Conservation (phyloP, 2,113 vertebrate genomes). For the Phaethornis superciliosus region DNA sequence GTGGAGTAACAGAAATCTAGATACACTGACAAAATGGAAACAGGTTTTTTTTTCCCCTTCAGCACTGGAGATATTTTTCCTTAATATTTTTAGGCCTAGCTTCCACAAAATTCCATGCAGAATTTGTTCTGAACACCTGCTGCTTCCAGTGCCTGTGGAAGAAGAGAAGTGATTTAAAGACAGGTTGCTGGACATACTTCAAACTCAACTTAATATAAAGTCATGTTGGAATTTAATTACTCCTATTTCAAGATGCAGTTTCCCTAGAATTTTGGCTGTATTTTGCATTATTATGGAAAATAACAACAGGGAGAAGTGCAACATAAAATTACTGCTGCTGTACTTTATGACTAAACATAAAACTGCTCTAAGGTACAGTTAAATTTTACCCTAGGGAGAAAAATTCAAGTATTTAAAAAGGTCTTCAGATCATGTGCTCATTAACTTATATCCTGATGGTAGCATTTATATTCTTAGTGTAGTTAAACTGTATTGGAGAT, state of each 20-base stretch:
- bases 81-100: background rate
- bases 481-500: background rate
- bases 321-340: background rate
- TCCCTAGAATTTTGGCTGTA: background rate
- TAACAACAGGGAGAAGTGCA: background rate
- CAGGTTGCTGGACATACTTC: accelerated
- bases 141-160: background rate
- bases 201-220: accelerated
- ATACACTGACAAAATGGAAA: background rate
- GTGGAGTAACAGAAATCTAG: background rate
- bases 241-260: background rate
- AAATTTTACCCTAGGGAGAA: background rate
- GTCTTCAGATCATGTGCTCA: background rate
- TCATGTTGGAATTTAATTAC: background rate
- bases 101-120: background rate
- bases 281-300: background rate
- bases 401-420: background rate
- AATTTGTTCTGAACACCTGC: background rate
- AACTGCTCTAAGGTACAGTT: background rate
- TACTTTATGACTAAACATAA: background rate
- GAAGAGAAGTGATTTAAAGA: background rate
- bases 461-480: background rate
- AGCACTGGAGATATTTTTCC: background rate
- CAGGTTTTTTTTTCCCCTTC: background rate
- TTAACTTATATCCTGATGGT: background rate